Base-by-base conservation (phyloP, 2,888 invertebrate species). In the Epistrophella euchroma region DNA sequence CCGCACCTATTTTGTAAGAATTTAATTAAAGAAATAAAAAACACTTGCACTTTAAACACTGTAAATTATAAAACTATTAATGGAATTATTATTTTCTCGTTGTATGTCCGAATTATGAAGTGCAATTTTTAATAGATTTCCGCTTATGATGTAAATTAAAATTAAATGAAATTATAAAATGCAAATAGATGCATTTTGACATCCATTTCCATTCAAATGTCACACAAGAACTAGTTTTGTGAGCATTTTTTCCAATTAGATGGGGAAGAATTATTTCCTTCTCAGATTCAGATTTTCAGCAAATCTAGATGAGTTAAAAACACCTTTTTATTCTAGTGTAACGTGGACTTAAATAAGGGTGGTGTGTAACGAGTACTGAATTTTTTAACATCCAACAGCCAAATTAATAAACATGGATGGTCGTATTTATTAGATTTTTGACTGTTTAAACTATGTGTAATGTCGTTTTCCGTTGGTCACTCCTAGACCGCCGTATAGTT, bases 151-250 rank as follows among this genome's bases (percentile, higher is more conserved):
- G 25, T 56, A 58, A 77, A 73, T 77, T 76, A 85, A 80, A 80
- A 76, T 72, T 70, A 70, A 85, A 85, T 73, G 37, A 77, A 81
- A 77, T 70, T 47, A 66, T 17, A 73, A 81, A 70, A 85, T 85
- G 85, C 85, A 85, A 85, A 85, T 77, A 85, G 81, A 85, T 85
- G 85, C 85, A 85, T 85, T 85, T 85, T 85, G 85, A 85, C 85
- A 85, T 81, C 81, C 72, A 81, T 73, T 85, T 73, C 85, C 85
- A 85, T 81, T 85, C 85, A 85, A 85, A 80, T 85, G 85, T 85
- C 85, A 85, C 81, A 76, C 72, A 62, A 81, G 70, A 80, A 85
- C 80, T 81, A 75, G 85, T 79, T 66, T 66, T 77, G 72, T 83
- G 72, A 73, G 83, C 77, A 56, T 58, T 64, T 68, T 80, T 77